Evolutionary conservation across 2,797 vertebrate species (phyloP).

Genomic region (Crocodylus rhombifer): DNA sequence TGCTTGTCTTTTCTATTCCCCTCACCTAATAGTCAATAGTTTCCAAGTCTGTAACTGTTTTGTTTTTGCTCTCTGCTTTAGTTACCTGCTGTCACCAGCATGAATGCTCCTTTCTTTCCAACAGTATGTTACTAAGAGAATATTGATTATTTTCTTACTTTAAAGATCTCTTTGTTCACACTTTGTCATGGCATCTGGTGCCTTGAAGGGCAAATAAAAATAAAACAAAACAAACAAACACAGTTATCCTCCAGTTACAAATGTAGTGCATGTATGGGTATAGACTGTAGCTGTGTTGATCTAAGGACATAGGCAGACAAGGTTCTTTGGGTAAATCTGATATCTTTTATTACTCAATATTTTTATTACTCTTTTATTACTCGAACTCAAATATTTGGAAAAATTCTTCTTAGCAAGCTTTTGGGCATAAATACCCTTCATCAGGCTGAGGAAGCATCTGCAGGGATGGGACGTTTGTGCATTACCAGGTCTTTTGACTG

Average conservation of each 20-base stretch:
- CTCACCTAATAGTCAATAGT: neutral
- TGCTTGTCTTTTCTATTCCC: neutral
- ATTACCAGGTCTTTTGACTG: neutral
- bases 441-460: too few species aligned
- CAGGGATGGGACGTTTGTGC: neutral
- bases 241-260: neutral
- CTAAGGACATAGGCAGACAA: too few species aligned
- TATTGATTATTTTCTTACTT: neutral
- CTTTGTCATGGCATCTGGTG: neutral
- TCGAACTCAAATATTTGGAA: too few species aligned
- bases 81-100: accelerated
- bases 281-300: too few species aligned
- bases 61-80: neutral
- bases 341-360: too few species aligned
- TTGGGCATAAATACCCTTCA: too few species aligned
- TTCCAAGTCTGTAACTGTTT: neutral
- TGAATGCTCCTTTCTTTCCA: neutral
- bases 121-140: neutral
- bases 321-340: too few species aligned
- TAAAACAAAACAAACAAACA: neutral
- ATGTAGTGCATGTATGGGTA: neutral
- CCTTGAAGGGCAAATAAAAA: neutral
- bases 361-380: too few species aligned
- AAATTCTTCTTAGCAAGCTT: too few species aligned
- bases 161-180: neutral